Conservation (phyloP, 2,113 vertebrate genomes). For the Chascanopsetta lugubris region DNA sequence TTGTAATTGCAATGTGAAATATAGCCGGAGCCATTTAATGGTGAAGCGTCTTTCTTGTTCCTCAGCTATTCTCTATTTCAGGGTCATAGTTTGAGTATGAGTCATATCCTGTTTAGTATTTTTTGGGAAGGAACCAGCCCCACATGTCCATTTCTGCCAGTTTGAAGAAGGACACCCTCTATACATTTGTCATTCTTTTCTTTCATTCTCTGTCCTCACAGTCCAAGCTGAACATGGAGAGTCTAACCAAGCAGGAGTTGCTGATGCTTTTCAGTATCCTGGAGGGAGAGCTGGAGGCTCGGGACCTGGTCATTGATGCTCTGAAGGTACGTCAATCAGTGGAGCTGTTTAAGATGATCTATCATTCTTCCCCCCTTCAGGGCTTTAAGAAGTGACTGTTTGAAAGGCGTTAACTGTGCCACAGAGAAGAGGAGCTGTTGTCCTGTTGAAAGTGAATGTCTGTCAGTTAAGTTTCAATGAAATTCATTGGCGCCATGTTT, state of each 20-base stretch:
- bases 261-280: conserved; percentile 95
- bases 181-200: not conserved
- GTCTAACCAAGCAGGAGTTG: conserved; percentile 92
- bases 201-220: conserved; percentile 68
- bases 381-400: not conserved
- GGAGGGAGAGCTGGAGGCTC: conserved; percentile 95
- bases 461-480: not conserved
- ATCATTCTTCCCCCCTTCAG: not conserved
- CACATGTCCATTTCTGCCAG: not conserved
- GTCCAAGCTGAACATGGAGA: conserved; percentile 95
- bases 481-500: too few species aligned
- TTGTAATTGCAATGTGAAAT: not conserved
- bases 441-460: conserved; percentile 6
- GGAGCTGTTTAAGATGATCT: conserved; percentile 3
- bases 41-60: not conserved
- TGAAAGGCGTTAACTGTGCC: not conserved
- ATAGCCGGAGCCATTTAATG: not conserved
- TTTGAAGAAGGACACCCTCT: not conserved
- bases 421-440: conserved; percentile 1
- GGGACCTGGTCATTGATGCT: conserved; percentile 94
- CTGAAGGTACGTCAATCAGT: conserved; percentile 85
- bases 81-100: too few species aligned
- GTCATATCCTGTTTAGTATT: too few species aligned
- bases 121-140: not conserved
- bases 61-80: too few species aligned